phyloP scores from a whole-genome alignment of 2,113 vertebrate species.

The Nothobranchius kuhntae region DNA sequence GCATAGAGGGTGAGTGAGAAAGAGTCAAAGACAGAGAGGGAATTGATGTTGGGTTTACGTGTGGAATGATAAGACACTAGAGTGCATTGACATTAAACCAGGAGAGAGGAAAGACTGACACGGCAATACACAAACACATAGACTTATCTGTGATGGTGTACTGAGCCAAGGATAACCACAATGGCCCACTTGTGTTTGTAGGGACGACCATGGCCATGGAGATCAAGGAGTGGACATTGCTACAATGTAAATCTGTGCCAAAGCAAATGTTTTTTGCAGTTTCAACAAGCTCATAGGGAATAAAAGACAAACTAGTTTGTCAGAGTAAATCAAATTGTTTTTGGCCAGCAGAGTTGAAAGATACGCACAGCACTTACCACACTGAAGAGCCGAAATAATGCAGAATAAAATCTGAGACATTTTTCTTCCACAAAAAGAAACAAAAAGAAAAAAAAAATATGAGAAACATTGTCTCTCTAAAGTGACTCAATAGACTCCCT shows the following conservation, averaged over 20 bases:
- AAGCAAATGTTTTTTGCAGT: constrained; percentile 84
- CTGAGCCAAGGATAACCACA: constrained; percentile 77
- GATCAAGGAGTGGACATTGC: constrained; percentile 75
- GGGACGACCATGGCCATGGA: constrained; percentile 72
- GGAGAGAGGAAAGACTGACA: constrained; percentile 71
- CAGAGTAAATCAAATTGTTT: constrained; percentile 73
- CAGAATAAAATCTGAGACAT: constrained; percentile 66
- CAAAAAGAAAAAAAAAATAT: constrained; percentile 42
- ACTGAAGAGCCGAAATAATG: constrained; percentile 62
- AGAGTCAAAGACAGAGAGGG: constrained; percentile 66
- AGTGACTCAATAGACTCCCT: constrained; percentile 74
- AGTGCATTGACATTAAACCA: constrained; percentile 76
- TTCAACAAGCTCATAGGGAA: constrained; percentile 78
- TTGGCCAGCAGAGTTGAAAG: constrained; percentile 74
- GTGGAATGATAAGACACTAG: constrained; percentile 70
- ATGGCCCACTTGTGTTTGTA: constrained; percentile 76
- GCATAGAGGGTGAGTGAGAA: constrained; percentile 52
- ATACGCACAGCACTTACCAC: constrained; percentile 69
- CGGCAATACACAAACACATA: constrained; percentile 75
- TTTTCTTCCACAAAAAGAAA: constrained; percentile 63
- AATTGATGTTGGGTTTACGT: constrained; percentile 73
- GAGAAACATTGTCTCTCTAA: constrained; percentile 60
- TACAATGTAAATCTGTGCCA: constrained; percentile 82
- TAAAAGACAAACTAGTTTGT: constrained; percentile 73
- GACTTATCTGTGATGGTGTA: constrained; percentile 72